Base-by-base conservation (phyloP, 2,888 invertebrate genomes). In the Crocallis elinguaria region DNA sequence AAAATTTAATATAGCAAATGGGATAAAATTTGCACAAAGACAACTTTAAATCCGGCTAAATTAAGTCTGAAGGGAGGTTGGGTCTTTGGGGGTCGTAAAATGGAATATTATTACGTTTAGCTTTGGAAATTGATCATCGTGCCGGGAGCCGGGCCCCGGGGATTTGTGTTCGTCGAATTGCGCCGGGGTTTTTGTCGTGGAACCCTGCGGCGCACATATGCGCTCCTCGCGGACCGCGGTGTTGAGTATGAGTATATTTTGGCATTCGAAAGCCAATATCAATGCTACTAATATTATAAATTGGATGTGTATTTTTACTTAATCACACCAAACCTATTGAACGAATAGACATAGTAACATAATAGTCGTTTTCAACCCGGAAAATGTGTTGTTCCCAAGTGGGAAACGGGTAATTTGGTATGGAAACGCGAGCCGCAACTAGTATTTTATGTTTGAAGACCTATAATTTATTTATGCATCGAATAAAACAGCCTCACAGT, bases 21-120 rank as follows among this genome's bases (percentile, higher is more conserved):
- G 49, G 32, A 52, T 57, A 38, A 57, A 63, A 63, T 60, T 60
- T 41, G 51, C 45, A 60, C 60, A 59, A 57, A 65, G 57, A 61
- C 60, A 63, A 66, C 55, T 74, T 71, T 57, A 66, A 70, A 76
- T 69, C 66, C 60, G 61, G 55, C 67, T 60, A 71, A 73, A 75
- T 72, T 65, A 73, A 69, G 69, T 68, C 64, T 52, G 50, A 36
- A 50, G 41, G 46, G 50, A 49, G 64, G 58, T 68, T 60, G 56
- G 64, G 60, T 74, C 64, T 76, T 73, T 69, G 60, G 63, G 79
- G 75, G 76, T 77, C 68, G 71, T 72, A 73, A 76, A 79, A 80
- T 75, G 77, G 73, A 79, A 82, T 83, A 83, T 84, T 82, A 84
- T 83, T 82, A 75, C 76, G 77, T 81, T 81, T 79, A 75, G 80